Percentiles rank a stretch among this genome's conserved stretches.
phyloP scores from a whole-genome alignment of 2,888 invertebrate species.

The Notocelia uddmanniana region DNA sequence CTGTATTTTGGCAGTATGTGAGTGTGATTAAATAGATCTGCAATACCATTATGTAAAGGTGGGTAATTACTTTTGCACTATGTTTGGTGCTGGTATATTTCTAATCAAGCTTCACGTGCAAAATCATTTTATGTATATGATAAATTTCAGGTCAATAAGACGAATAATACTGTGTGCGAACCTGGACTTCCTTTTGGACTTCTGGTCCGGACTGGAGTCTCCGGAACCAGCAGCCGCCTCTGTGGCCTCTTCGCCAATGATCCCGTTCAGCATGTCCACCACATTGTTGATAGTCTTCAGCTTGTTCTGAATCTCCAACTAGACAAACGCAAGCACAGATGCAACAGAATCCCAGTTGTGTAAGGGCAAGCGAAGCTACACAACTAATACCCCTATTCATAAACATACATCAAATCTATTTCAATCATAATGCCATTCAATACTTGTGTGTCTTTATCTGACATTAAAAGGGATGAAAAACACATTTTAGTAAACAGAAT shows the following conservation, averaged over 20 bases:
- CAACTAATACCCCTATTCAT: slow-evolving; percentile 47
- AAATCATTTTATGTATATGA: neutral
- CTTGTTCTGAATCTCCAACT: slow-evolving; percentile 92
- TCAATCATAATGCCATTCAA: too few species aligned
- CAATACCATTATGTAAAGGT: too few species aligned
- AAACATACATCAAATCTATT: too few species aligned
- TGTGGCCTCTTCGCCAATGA: slow-evolving; percentile 90
- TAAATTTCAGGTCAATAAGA: slow-evolving; percentile 39
- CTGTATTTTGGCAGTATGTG: too few species aligned
- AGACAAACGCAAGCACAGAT: slow-evolving; percentile 58
- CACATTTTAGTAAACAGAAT: too few species aligned
- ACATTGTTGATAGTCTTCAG: slow-evolving; percentile 94
- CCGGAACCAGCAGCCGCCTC: slow-evolving; percentile 60
- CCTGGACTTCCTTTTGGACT: slow-evolving; percentile 78
- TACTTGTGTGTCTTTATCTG: too few species aligned
- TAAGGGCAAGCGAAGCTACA: slow-evolving; percentile 51
- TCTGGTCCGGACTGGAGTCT: slow-evolving; percentile 60
- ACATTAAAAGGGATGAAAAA: too few species aligned
- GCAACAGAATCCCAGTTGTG: slow-evolving; percentile 52
- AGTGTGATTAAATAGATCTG: too few species aligned
- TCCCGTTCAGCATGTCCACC: slow-evolving; percentile 94
- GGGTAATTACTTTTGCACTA: neutral
- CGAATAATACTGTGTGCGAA: slow-evolving; percentile 54
- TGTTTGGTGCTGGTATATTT: slow-evolving; percentile 11
- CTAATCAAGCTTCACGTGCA: slow-evolving; percentile 36